Evolutionary conservation across 2,113 vertebrate genomes (phyloP).

Genomic region (Erythrolamprus reginae): DNA sequence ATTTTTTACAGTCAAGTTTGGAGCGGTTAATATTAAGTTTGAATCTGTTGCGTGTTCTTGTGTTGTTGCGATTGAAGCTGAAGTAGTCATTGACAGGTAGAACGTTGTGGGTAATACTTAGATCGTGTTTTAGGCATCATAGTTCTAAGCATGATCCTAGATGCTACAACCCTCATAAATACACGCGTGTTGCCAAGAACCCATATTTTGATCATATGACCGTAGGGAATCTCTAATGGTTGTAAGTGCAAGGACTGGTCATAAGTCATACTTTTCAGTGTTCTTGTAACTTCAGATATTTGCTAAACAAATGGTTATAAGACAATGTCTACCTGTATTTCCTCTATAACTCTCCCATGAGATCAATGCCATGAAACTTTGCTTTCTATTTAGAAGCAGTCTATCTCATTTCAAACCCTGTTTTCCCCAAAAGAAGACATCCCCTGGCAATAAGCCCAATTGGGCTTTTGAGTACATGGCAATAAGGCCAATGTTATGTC

Average conservation of each 20-base stretch:
- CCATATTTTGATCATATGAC: not conserved
- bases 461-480: too few relatives aligned
- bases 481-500: too few relatives aligned
- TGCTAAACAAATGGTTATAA: not conserved
- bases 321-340: not conserved
- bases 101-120: too few relatives aligned
- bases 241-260: not conserved
- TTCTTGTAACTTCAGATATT: not conserved
- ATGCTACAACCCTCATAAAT: not conserved
- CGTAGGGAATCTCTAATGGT: not conserved
- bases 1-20: too few relatives aligned
- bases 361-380: not conserved
- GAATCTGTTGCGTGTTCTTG: too few relatives aligned
- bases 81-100: too few relatives aligned
- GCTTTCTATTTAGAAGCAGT: not conserved
- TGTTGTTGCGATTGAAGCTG: too few relatives aligned
- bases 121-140: too few relatives aligned
- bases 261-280: not conserved
- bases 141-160: not conserved
- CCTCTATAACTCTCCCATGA: not conserved
- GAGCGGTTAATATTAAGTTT: too few relatives aligned
- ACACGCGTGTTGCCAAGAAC: not conserved
- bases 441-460: too few relatives aligned
- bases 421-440: too few relatives aligned
- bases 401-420: not conserved